phyloP scores from a whole-genome alignment of 2,113 vertebrate species.

The Podocnemis expansa region DNA sequence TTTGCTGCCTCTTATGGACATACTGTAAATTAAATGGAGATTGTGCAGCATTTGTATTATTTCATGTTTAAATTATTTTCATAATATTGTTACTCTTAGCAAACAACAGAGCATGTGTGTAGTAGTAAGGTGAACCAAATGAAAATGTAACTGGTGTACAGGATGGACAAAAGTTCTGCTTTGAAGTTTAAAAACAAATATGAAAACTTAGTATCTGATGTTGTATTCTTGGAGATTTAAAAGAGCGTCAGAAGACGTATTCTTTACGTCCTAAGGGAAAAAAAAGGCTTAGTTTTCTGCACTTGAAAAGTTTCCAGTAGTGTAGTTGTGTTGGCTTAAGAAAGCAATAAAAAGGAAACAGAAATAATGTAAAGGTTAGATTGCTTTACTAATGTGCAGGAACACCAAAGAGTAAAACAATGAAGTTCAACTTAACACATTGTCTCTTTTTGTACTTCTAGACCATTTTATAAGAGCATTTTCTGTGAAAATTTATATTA shows the following conservation, averaged over 20 bases:
- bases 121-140: accelerated
- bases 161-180: not conserved
- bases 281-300: not conserved
- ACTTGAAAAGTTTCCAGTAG: not conserved
- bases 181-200: not conserved
- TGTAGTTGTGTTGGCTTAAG: not conserved
- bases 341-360: not conserved
- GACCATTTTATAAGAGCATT: not conserved
- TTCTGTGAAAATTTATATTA: not conserved
- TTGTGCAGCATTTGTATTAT: not conserved
- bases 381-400: not conserved
- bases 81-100: not conserved
- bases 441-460: not conserved
- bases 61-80: not conserved
- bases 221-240: not conserved
- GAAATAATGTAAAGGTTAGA: not conserved
- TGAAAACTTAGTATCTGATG: not conserved
- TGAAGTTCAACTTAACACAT: not conserved
- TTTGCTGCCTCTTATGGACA: slow-evolving; percentile 21
- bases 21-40: slow-evolving; percentile 1
- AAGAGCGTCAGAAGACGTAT: too few relatives aligned
- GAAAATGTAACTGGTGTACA: not conserved
- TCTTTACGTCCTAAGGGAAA: too few relatives aligned
- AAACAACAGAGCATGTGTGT: not conserved
- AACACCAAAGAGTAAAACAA: not conserved